These are phyloP conservation scores for Botia almorhae DNA, from an alignment of 2,797 vertebrate species.

Conservation along the genomic window DNA sequence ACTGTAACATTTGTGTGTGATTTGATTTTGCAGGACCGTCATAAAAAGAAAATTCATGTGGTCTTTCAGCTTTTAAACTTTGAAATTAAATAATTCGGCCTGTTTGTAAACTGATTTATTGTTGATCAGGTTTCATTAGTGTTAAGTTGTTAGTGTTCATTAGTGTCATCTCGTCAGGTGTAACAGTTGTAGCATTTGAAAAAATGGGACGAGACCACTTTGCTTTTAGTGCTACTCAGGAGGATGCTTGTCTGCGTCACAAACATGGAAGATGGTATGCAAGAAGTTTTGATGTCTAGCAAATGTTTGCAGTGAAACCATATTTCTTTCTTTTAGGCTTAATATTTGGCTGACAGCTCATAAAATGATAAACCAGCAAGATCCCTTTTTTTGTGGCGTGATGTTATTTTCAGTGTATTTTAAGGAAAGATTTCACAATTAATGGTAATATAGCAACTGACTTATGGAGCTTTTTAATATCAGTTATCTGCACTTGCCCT, in stretches of 20 bases:
- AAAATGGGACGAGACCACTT: background rate
- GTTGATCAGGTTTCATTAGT: background rate
- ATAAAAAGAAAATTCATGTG: background rate
- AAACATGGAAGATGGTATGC: background rate
- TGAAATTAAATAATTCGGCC: no score
- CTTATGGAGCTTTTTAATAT: slow-evolving; percentile 1
- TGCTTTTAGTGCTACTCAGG: background rate
- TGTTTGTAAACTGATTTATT: background rate
- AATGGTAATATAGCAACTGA: slow-evolving; percentile 21
- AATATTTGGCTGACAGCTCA: slow-evolving; percentile 4
- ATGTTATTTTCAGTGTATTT: background rate
- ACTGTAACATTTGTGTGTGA: background rate
- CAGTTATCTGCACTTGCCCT: background rate
- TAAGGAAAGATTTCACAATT: slow-evolving; percentile 3
- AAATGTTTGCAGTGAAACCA: slow-evolving; percentile 7
- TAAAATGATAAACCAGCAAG: background rate
- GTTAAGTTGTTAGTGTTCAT: background rate
- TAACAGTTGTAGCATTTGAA: no score
- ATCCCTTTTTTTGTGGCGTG: background rate
- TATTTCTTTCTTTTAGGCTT: background rate
- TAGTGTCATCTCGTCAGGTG: no score
- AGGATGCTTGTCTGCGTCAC: background rate
- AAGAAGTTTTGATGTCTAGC: background rate
- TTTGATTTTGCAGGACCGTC: background rate
- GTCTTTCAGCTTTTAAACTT: background rate